Evolutionary conservation across 2,888 invertebrate species (phyloP).

Genomic region (Tinea semifulvella): DNA sequence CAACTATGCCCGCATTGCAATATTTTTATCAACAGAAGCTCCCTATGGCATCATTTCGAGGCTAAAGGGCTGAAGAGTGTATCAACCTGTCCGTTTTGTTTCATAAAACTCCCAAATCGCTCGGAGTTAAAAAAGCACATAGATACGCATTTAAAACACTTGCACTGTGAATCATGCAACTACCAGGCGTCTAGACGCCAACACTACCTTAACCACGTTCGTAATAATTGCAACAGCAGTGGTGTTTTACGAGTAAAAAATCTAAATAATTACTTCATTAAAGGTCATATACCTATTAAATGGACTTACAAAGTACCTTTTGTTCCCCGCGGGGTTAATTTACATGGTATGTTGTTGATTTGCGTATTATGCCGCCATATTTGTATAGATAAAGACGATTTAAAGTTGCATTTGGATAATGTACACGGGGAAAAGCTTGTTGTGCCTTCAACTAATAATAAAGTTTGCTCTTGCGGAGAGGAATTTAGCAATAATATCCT

Average conservation of each 20-base stretch:
- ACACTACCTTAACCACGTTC: slow-evolving; percentile 25
- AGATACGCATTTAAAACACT: slow-evolving; percentile 24
- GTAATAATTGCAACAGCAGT: slow-evolving; percentile 22
- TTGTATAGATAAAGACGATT: slow-evolving; percentile 22
- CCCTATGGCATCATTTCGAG: slow-evolving; percentile 31
- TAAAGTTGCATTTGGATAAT: slow-evolving; percentile 24
- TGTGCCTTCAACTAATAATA: slow-evolving; percentile 6
- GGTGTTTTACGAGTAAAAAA: not conserved
- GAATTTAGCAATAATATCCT: slow-evolving; percentile 32
- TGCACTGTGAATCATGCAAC: slow-evolving; percentile 30
- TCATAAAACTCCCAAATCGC: slow-evolving; percentile 21
- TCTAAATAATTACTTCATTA: slow-evolving; percentile 19
- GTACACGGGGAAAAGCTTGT: slow-evolving; percentile 22
- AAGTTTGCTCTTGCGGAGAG: slow-evolving; percentile 34
- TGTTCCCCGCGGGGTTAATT: slow-evolving; percentile 25
- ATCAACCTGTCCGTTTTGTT: slow-evolving; percentile 33
- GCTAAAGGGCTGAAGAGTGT: slow-evolving; percentile 28
- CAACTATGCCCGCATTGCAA: slow-evolving; percentile 32
- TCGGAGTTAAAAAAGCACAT: slow-evolving; percentile 25
- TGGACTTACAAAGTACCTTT: slow-evolving; percentile 18
- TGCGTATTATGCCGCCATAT: slow-evolving; percentile 39
- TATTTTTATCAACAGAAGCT: slow-evolving; percentile 7
- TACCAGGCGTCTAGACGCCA: slow-evolving; percentile 23
- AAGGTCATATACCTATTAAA: not conserved
- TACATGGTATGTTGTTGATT: slow-evolving; percentile 25